Base-by-base conservation (phyloP, 2,797 vertebrate genomes). In the Chiloscyllium punctatum region DNA sequence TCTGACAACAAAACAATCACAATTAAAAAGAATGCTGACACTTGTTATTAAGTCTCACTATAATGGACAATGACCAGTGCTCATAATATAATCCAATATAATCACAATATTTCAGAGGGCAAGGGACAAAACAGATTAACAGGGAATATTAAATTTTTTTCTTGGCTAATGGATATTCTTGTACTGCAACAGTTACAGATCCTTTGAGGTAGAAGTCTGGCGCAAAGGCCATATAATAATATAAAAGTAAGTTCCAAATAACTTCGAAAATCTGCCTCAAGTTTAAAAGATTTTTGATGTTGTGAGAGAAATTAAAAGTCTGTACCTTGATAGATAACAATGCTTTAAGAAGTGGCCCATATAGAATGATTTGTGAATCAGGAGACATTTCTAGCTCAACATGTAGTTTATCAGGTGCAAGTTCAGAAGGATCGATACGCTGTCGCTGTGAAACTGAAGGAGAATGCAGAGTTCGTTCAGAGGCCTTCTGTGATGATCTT, bases 361-460 rank as follows among this genome's bases (percentile, higher is more conserved):
- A 99, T 0, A 99, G 98, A 66, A 98, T 98, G 96, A 99, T 98
- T 66, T 99, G 99, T 95, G 99, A 99, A 97, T 99, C 98, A 1
- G 99, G 98, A 21, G 98, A 99, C 95, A 99, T 98, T 90, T 99
- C 99, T 98, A 99, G 98, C 97, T 99, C 99, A 96, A 99, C 99
- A 0, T 98, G 99, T 86, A 99, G 98, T 79, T 98, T 97, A 96
- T 99, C 99, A 0, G 99, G 99, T 3, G 99, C 98, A 95, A 99
- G 98, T 96, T 99, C 98, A 0, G 98, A 98, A 15, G 99, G 99
- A 96, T 99, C 99, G 0, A 98, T 71, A 95, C 98, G 97, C 15
- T 97, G 96, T 37, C 97, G 97, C 51, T 97, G 96, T 96, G 97
- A 97, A 69, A 97, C 96, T 95, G 98, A 96, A 6, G 98, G 98